These are phyloP conservation scores for Leptopilina boulardi DNA, from an alignment of 1,140 invertebrate species.

Conservation along the genomic window DNA sequence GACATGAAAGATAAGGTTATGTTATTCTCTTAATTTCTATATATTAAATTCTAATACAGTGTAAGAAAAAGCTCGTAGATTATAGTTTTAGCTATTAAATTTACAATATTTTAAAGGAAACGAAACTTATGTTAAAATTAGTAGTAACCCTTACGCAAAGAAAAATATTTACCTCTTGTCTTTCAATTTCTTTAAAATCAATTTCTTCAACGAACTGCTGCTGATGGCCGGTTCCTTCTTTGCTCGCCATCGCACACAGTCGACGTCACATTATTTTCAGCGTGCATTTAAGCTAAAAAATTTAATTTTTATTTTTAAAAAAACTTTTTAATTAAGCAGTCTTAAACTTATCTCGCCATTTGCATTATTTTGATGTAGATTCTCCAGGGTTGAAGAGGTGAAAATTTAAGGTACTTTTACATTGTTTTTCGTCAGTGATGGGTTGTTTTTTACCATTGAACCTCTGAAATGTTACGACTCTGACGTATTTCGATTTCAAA, in stretches of 20 bases:
- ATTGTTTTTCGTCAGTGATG: too few relatives aligned
- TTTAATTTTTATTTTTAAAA: conserved; percentile 41
- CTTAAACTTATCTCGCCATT: conserved; percentile 46
- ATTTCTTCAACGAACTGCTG: conserved; percentile 80
- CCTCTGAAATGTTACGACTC: too few relatives aligned
- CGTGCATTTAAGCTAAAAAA: conserved; percentile 55
- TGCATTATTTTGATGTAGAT: conserved; percentile 46
- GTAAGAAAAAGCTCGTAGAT: too few relatives aligned
- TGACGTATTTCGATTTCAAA: too few relatives aligned
- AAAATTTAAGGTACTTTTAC: too few relatives aligned
- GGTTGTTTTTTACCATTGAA: too few relatives aligned
- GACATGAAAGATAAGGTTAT: conserved; percentile 14
- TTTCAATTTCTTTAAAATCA: conserved; percentile 78
- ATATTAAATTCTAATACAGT: too few relatives aligned
- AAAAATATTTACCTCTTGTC: conserved; percentile 73
- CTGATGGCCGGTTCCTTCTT: conserved; percentile 69
- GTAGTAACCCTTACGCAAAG: background rate
- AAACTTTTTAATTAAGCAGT: background rate
- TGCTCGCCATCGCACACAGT: conserved; percentile 74
- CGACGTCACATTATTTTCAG: conserved; percentile 61
- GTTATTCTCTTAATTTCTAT: background rate
- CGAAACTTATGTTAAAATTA: background rate
- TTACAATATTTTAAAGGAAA: background rate
- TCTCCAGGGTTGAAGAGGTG: background rate
- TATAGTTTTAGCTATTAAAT: background rate